Evolutionary conservation across 2,888 invertebrate genomes (phyloP).

Genomic region (Willowsia nigromaculata): DNA sequence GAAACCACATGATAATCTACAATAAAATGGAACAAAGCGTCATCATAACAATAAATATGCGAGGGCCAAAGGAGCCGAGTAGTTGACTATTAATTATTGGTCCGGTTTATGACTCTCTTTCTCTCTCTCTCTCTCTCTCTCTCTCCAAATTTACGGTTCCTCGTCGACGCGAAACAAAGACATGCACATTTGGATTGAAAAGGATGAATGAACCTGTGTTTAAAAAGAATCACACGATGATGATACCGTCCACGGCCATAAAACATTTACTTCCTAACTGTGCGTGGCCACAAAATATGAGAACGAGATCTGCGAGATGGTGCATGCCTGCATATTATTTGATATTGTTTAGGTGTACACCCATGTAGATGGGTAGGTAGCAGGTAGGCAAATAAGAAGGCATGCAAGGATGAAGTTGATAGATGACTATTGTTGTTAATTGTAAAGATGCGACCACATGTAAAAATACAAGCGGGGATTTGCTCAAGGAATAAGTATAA

Average conservation of each 20-base stretch:
- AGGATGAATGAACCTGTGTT: slow-evolving; percentile 26
- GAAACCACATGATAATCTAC: background rate
- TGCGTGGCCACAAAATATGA: slow-evolving; percentile 2
- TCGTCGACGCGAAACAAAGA: slow-evolving; percentile 17
- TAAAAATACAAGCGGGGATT: too few species aligned
- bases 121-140: slow-evolving; percentile 48
- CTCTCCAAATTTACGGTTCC: slow-evolving; percentile 37
- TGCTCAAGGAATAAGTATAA: too few species aligned
- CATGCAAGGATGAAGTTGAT: slow-evolving; percentile 39
- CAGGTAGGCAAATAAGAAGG: background rate
- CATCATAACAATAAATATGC: slow-evolving; percentile 33
- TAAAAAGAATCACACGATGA: background rate
- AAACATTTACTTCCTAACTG: slow-evolving; percentile 21
- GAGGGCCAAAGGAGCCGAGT: slow-evolving; percentile 47
- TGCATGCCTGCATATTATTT: background rate
- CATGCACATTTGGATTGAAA: background rate
- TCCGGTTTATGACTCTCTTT: slow-evolving; percentile 58
- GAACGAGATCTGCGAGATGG: background rate
- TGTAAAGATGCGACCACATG: background rate
- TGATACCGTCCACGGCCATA: background rate
- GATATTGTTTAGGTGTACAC: too few species aligned
- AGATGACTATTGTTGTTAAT: background rate
- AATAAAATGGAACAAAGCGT: slow-evolving; percentile 31
- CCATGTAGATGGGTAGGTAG: background rate
- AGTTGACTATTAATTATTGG: slow-evolving; percentile 56